These are phyloP conservation scores for Volucella inflata DNA, from an alignment of 2,888 invertebrate genomes.

Conservation along the genomic window DNA sequence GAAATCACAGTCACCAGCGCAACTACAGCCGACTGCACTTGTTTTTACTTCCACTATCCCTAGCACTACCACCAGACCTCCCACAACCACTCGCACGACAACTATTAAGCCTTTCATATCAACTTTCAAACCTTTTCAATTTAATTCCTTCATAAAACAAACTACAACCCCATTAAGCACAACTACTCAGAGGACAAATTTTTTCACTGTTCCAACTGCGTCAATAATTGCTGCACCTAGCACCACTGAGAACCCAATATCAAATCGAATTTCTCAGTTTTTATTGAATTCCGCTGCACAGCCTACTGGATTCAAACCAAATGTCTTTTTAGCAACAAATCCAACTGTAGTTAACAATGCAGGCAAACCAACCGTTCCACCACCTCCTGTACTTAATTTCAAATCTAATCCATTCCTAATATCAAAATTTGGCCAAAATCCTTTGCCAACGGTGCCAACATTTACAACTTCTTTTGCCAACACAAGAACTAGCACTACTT, in stretches of 20 bases:
- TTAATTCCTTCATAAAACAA: conserved; percentile 41
- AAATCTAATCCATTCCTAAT: conserved; percentile 44
- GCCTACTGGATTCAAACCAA: conserved; percentile 49
- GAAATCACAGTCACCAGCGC: conserved; percentile 20
- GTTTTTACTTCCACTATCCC: conserved; percentile 70
- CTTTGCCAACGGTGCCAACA: background rate
- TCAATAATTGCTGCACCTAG: conserved; percentile 62
- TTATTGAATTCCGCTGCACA: conserved; percentile 59
- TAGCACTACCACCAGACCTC: conserved; percentile 69
- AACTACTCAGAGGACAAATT: conserved; percentile 42
- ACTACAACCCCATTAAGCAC: conserved; percentile 24
- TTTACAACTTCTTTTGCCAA: too few relatives aligned
- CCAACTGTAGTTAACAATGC: conserved; percentile 1
- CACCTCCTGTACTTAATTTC: conserved; percentile 27
- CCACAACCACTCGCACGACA: conserved; percentile 60
- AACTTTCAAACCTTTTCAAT: conserved; percentile 52
- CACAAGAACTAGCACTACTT: conserved; percentile 22
- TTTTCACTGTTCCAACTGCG: conserved; percentile 40
- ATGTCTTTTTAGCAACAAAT: conserved; percentile 68
- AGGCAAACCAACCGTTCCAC: conserved; percentile 37
- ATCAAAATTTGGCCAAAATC: conserved; percentile 24
- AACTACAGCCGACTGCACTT: conserved; percentile 45
- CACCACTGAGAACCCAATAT: conserved; percentile 45
- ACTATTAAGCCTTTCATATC: conserved; percentile 36
- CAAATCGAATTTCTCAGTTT: conserved; percentile 63